Percentiles rank a stretch among this genome's conserved stretches.
Conservation (phyloP, 2,888 invertebrate genomes). For the Heliconius sara region DNA sequence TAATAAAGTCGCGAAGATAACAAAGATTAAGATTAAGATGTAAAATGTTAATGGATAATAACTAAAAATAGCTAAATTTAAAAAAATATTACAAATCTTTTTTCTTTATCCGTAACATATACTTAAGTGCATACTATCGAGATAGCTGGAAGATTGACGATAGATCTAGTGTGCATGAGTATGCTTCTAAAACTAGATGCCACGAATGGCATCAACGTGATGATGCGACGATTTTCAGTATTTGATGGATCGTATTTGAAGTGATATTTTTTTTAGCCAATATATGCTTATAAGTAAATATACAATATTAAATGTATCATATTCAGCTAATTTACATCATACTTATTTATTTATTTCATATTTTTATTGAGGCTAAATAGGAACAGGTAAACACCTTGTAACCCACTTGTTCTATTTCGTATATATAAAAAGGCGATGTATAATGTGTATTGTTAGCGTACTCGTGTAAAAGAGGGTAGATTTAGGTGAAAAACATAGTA, state of each 20-base stretch:
- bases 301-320: neutral
- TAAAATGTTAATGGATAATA: neutral
- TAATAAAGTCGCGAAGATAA: too few species aligned
- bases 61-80: neutral
- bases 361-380: too few species aligned
- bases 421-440: neutral
- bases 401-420: too few species aligned
- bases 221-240: neutral
- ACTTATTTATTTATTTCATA: too few species aligned
- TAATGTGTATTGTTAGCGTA: neutral
- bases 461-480: too few species aligned
- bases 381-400: too few species aligned
- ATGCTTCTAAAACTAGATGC: constrained; percentile 1
- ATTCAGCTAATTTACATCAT: neutral
- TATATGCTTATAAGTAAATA: neutral
- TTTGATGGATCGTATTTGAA: neutral
- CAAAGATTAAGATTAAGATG: too few species aligned
- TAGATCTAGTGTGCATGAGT: constrained; percentile 12
- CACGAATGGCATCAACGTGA: neutral
- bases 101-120: neutral
- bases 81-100: constrained; percentile 1
- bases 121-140: constrained; percentile 1
- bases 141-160: constrained; percentile 3
- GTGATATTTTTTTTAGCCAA: neutral
- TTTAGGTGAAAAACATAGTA: too few species aligned